Conservation (phyloP, 2,113 vertebrate genomes). For the Connochaetes taurinus region DNA sequence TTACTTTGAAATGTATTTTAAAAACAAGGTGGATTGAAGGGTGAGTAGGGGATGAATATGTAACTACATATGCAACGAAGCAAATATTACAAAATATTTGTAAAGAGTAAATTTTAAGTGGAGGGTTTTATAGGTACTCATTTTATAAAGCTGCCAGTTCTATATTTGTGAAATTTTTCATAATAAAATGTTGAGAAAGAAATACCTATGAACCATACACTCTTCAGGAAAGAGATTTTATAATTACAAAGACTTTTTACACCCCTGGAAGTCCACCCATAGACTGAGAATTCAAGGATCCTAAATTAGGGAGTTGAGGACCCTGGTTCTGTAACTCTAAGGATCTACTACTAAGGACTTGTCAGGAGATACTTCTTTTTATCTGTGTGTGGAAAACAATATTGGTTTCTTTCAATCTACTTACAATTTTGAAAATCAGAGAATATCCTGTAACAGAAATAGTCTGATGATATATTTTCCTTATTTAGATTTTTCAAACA, state of each 20-base stretch:
- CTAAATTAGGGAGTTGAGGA: not conserved
- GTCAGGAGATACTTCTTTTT: not conserved
- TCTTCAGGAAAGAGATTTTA: not conserved
- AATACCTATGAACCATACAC: not conserved
- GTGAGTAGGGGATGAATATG: not conserved
- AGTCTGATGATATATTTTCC: not conserved
- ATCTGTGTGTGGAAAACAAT: not conserved
- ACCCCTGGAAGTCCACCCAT: not conserved
- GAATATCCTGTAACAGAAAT: not conserved
- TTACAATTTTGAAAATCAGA: not conserved
- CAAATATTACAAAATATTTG: not conserved
- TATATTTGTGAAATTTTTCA: not conserved
- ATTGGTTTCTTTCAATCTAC: not conserved
- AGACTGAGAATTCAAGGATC: not conserved
- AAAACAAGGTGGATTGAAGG: not conserved
- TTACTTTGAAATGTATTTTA: not conserved
- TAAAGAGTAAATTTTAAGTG: not conserved
- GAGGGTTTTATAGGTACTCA: not conserved
- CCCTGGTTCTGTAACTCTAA: not conserved
- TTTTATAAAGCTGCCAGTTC: not conserved
- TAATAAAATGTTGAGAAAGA: not conserved
- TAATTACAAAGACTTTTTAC: not conserved
- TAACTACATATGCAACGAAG: not conserved
- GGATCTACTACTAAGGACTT: not conserved
- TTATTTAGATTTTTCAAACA: not conserved